phyloP scores from a whole-genome alignment of 2,888 invertebrate species.

The Stenchaetothrips biformis region DNA sequence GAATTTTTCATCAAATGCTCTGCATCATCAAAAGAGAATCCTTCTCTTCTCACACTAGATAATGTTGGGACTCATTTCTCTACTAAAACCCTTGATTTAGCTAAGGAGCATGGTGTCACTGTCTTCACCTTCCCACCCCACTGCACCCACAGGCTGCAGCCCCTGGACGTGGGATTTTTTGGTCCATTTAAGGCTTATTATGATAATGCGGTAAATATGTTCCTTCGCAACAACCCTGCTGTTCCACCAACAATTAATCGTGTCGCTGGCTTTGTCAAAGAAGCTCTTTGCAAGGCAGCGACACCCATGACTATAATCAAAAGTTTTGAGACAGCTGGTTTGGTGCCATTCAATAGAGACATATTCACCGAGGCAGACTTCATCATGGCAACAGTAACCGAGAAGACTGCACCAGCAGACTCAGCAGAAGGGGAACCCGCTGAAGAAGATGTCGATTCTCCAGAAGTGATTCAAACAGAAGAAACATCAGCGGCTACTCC shows the following conservation, averaged over 20 bases:
- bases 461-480: too few relatives aligned
- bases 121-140: conserved; percentile 46
- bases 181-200: conserved; percentile 40
- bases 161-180: conserved; percentile 40
- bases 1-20: conserved; percentile 41
- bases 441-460: too few relatives aligned
- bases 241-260: conserved; percentile 45
- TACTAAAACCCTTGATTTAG: conserved; percentile 40
- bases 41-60: conserved; percentile 41
- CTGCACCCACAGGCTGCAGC: conserved; percentile 45
- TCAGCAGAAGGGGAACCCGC: too few relatives aligned
- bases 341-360: conserved; percentile 41
- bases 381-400: conserved; percentile 23
- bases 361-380: conserved; percentile 42
- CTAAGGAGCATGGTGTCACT: conserved; percentile 44
- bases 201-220: conserved; percentile 38
- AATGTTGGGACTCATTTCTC: conserved; percentile 41
- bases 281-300: conserved; percentile 42
- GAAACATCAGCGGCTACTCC: too few relatives aligned
- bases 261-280: conserved; percentile 42
- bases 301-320: conserved; percentile 42
- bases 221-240: conserved; percentile 44
- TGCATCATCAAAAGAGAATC: conserved; percentile 38
- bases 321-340: conserved; percentile 43
- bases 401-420: too few relatives aligned